These are phyloP conservation scores for Xenentodon cancila DNA, from an alignment of 2,797 vertebrate species.

Conservation along the genomic window DNA sequence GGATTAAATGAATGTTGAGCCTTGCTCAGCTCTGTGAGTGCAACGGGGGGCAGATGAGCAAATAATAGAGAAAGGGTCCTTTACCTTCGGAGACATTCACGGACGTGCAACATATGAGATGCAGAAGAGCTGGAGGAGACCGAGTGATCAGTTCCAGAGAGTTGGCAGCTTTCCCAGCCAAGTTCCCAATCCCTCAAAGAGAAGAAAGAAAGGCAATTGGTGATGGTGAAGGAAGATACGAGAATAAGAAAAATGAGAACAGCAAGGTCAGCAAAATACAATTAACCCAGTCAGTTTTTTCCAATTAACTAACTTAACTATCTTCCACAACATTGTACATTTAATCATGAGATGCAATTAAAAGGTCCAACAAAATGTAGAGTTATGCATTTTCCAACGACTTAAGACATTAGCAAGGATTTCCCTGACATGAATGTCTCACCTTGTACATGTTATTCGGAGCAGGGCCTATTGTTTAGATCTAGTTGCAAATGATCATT, in stretches of 20 bases:
- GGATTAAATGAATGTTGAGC: slow-evolving; percentile 73
- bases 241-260: slow-evolving; percentile 48
- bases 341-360: slow-evolving; percentile 24
- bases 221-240: slow-evolving; percentile 52
- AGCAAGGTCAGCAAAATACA: slow-evolving; percentile 49
- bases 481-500: slow-evolving; percentile 12
- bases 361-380: slow-evolving; percentile 1
- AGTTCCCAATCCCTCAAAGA: slow-evolving; percentile 55
- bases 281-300: slow-evolving; percentile 29
- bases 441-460: slow-evolving; percentile 9
- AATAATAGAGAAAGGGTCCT: slow-evolving; percentile 74
- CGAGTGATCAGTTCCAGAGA: slow-evolving; percentile 69
- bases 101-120: slow-evolving; percentile 55
- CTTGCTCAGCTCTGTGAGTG: slow-evolving; percentile 61
- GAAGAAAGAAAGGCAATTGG: slow-evolving; percentile 52
- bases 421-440: not conserved
- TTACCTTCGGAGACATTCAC: slow-evolving; percentile 47
- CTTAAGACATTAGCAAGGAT: not conserved
- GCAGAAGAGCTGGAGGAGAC: slow-evolving; percentile 66
- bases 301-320: slow-evolving; percentile 22
- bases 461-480: slow-evolving; percentile 9
- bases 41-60: slow-evolving; percentile 69
- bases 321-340: slow-evolving; percentile 22
- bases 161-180: slow-evolving; percentile 66
- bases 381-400: not conserved